Evolutionary conservation across 2,888 invertebrate genomes (phyloP).

Genomic region (Sphaeridia pumilis): DNA sequence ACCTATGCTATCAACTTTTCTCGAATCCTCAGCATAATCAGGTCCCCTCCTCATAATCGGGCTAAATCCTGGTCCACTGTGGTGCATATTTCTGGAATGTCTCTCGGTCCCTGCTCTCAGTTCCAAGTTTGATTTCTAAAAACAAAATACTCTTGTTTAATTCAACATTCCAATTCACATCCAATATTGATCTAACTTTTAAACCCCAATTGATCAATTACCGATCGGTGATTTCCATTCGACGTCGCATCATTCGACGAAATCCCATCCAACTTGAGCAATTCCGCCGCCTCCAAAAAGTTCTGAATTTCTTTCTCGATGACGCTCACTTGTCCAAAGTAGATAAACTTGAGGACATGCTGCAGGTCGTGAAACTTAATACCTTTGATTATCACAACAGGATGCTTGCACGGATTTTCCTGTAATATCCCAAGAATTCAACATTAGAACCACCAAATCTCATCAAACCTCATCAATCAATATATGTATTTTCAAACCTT

Average conservation of each 20-base stretch:
- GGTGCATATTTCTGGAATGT: neutral
- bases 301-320: conserved; percentile 24
- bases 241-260: conserved; percentile 14
- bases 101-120: neutral
- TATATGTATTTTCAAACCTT: conserved; percentile 16
- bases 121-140: neutral
- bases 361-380: conserved; percentile 23
- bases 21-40: neutral
- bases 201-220: no score
- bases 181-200: no score
- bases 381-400: conserved; percentile 30
- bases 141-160: no score
- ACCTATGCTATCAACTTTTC: neutral
- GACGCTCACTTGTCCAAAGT: conserved; percentile 28
- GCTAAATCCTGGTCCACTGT: neutral
- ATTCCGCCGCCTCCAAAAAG: conserved; percentile 32
- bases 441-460: neutral
- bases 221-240: conserved; percentile 10
- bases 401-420: conserved; percentile 32
- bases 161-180: no score
- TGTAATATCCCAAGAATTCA: no score
- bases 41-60: neutral
- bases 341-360: conserved; percentile 27
- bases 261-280: conserved; percentile 27
- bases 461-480: neutral